Evolutionary conservation across 2,888 invertebrate species (phyloP).

Genomic region (Tortrix viridana): DNA sequence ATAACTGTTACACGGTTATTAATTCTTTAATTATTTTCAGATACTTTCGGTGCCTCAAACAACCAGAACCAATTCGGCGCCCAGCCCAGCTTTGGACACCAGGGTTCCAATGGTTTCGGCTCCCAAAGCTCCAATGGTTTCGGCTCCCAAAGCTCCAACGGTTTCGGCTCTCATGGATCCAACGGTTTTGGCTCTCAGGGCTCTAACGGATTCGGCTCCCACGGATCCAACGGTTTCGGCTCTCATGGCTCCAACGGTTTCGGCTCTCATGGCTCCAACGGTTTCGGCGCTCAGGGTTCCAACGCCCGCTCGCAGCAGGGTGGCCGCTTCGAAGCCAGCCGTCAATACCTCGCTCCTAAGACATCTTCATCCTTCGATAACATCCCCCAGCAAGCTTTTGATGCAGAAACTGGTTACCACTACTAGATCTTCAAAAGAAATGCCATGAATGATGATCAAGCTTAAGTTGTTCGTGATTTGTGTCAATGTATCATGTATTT

Average conservation of each 20-base stretch:
- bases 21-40: constrained; percentile 2
- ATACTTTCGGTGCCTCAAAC: constrained; percentile 34
- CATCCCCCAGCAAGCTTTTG: constrained; percentile 69
- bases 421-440: constrained; percentile 53
- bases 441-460: constrained; percentile 24
- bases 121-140: not conserved
- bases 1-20: not conserved
- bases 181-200: constrained; percentile 12
- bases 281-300: constrained; percentile 21
- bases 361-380: constrained; percentile 54
- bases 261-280: constrained; percentile 15
- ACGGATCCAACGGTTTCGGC: constrained; percentile 13
- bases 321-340: constrained; percentile 56
- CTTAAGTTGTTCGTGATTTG: constrained; percentile 8
- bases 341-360: constrained; percentile 70
- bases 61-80: constrained; percentile 27
- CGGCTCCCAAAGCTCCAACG: not conserved
- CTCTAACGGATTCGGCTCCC: constrained; percentile 18
- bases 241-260: constrained; percentile 16
- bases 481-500: constrained; percentile 19
- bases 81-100: constrained; percentile 36
- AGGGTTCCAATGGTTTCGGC: not conserved
- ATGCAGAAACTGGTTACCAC: constrained; percentile 72
- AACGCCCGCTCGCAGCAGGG: constrained; percentile 34
- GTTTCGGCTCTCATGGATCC: not conserved